A percentile compares a stretch with the other conserved stretches of the same genome.
Evolutionary conservation across 2,113 vertebrate genomes (phyloP).

Genomic region (Tenebrosternarchus preto): DNA sequence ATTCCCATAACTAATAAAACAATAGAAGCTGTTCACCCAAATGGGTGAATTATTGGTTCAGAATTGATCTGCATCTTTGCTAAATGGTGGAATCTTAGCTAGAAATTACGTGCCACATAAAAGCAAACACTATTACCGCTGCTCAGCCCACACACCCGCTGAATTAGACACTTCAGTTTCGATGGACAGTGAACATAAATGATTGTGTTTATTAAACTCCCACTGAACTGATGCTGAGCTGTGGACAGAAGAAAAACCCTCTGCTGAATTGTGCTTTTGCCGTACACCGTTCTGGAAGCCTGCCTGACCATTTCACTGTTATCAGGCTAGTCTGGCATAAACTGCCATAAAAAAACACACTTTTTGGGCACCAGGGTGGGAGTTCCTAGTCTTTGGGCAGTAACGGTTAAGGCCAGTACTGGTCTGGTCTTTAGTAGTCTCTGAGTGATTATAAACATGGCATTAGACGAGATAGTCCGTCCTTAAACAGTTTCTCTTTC

Average conservation of each 20-base stretch:
- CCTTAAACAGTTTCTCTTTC: too few relatives aligned
- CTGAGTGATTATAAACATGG: too few relatives aligned
- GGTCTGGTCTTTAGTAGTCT: too few relatives aligned
- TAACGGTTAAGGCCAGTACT: too few relatives aligned
- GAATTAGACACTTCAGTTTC: constrained; percentile 37
- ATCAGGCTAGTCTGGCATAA: too few relatives aligned
- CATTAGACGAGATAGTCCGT: too few relatives aligned
- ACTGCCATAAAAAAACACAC: too few relatives aligned
- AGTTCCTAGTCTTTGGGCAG: too few relatives aligned
- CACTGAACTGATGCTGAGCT: neutral
- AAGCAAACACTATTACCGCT: constrained; percentile 32
- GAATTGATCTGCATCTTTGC: constrained; percentile 21
- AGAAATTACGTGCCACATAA: constrained; percentile 35
- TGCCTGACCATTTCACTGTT: neutral
- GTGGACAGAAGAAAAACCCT: neutral
- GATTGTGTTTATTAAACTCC: constrained; percentile 27
- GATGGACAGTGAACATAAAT: constrained; percentile 14
- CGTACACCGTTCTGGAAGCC: neutral
- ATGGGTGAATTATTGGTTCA: constrained; percentile 13
- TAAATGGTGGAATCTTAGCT: constrained; percentile 12
- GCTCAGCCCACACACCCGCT: constrained; percentile 22
- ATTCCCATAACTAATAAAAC: constrained; percentile 38
- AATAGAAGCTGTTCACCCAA: constrained; percentile 22
- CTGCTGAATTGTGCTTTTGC: constrained; percentile 7
- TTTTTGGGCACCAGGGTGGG: too few relatives aligned